Base-by-base conservation (phyloP, 2,888 invertebrate species). In the Drosophila rellima region DNA sequence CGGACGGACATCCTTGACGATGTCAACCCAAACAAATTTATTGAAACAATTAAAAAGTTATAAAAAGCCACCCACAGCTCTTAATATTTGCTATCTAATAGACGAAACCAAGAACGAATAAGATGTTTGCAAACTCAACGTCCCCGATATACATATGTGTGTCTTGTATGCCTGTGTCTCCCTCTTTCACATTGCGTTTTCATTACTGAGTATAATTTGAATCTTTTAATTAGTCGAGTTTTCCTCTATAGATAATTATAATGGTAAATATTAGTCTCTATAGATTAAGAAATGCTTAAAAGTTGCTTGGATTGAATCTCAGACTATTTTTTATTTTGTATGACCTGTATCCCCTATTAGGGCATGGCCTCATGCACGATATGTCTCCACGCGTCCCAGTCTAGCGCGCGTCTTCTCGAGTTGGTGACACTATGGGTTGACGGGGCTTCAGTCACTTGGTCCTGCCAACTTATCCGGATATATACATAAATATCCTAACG, bases 21-120 rank as follows among this genome's bases (percentile, higher is more conserved):
- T 42, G 23, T 45, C 47, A 63, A 60, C 23, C 20, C 51, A 75
- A 78, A 70, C 68, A 60, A 79, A 74, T 64, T 79, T 79, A 79
- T 70, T 29, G 29, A 47, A 69, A 65, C 76, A 79, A 76, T 79
- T 76, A 79, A 73, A 76, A 79, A 76, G 76, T 76, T 76, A 65
- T 79, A 66, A 76, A 78, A 78, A 55, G 47, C 31, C 37, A 60
- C 26, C 48, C 50, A 31, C 26, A 42, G 15, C 50, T 59, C 57
- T 51, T 64, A 18, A 44, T 37, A 47, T 54, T 55, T 67, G 17
- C 61, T 13, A 39, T 61, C 18, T 40, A 60, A 67, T 37, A 11
- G 45, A 39, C 15, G 7, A 44, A 33, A 31, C 18, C 26, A 29
- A 47, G 37, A 42, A 47, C 31, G 33, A 18, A 56, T 47, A 60